Evolutionary conservation across 92 coral and sea anemone species (phyloP).

Genomic region (Phenganax subtilis): DNA sequence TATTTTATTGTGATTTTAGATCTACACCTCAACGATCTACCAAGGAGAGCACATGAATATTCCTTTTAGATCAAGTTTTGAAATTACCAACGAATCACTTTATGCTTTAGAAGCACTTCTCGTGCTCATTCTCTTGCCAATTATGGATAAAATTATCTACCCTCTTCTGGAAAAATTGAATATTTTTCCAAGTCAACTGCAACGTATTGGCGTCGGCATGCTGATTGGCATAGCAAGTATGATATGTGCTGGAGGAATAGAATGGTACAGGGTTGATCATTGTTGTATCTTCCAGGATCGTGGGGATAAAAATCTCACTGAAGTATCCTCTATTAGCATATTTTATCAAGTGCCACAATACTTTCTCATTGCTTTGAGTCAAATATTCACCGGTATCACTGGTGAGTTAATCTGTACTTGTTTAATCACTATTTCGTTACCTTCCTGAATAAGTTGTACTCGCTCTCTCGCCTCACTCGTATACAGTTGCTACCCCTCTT

Average conservation of each 20-base stretch:
- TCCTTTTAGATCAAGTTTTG: slow-evolving; percentile 36
- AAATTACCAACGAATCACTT: slow-evolving; percentile 68
- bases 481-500: too few relatives aligned
- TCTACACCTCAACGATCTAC: slow-evolving; percentile 69
- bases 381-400: slow-evolving; percentile 71
- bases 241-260: slow-evolving; percentile 72
- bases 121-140: slow-evolving; percentile 66
- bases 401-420: slow-evolving; percentile 43
- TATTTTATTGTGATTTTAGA: slow-evolving; percentile 43
- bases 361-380: slow-evolving; percentile 76
- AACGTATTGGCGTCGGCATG: slow-evolving; percentile 84
- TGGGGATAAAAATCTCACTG: slow-evolving; percentile 9
- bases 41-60: slow-evolving; percentile 84
- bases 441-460: neutral
- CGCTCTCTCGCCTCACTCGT: too few relatives aligned
- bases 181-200: slow-evolving; percentile 63
- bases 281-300: slow-evolving; percentile 13
- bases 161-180: slow-evolving; percentile 61
- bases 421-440: neutral
- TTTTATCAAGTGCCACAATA: slow-evolving; percentile 92
- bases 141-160: slow-evolving; percentile 75
- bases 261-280: slow-evolving; percentile 36
- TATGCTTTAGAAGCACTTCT: slow-evolving; percentile 48
- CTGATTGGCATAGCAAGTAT: slow-evolving; percentile 71
- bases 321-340: slow-evolving; percentile 59